phyloP scores from a whole-genome alignment of 2,888 invertebrate genomes.

The Limenitis camilla region DNA sequence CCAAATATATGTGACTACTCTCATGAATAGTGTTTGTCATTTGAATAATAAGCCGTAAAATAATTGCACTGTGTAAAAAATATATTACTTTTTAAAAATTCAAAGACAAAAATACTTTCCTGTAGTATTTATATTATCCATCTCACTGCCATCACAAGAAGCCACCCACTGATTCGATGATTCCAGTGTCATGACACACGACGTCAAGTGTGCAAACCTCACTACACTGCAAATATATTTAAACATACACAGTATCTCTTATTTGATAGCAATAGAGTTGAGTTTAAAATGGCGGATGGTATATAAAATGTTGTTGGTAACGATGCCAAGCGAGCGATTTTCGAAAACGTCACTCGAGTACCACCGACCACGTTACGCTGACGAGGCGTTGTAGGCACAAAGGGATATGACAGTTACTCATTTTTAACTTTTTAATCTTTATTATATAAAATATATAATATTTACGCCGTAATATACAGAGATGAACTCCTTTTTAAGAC shows the following conservation, averaged over 20 bases:
- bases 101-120: no score
- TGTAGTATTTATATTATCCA: slow-evolving; percentile 14
- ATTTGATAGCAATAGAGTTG: slow-evolving; percentile 20
- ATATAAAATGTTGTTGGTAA: slow-evolving; percentile 4
- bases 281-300: slow-evolving; percentile 11
- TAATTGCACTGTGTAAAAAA: no score
- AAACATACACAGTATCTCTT: slow-evolving; percentile 16
- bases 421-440: slow-evolving; percentile 15
- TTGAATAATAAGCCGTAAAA: no score
- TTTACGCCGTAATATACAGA: no score
- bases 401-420: slow-evolving; percentile 33
- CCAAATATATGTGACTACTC: no score
- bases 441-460: no score
- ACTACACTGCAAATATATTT: slow-evolving; percentile 18
- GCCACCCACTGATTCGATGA: slow-evolving; percentile 32
- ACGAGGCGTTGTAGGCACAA: slow-evolving; percentile 32
- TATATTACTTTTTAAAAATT: no score
- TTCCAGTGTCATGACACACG: slow-evolving; percentile 39
- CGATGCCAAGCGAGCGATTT: slow-evolving; percentile 38
- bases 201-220: slow-evolving; percentile 41
- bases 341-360: slow-evolving; percentile 38
- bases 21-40: no score
- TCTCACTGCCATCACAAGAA: slow-evolving; percentile 17
- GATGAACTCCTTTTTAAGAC: no score
- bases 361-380: slow-evolving; percentile 32